Evolutionary conservation across 1,140 invertebrate species (phyloP), one percentile per base, ranked within the genome.

Genomic region (Temnothorax nylanderi): DNA sequence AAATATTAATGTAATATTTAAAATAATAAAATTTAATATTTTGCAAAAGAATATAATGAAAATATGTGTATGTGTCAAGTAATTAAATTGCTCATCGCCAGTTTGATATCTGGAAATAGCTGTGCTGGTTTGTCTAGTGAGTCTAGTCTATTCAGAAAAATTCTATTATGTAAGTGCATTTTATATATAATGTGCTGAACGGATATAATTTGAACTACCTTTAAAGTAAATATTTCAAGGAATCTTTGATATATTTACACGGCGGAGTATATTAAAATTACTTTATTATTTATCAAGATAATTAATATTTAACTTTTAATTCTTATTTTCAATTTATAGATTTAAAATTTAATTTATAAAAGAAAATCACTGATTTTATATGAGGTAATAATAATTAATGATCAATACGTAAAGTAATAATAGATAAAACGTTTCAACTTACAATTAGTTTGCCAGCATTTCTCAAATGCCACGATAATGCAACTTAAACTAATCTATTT

Each of bases 21-120:
- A 58, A 75, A 74, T 74, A 74, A 54, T 72, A 74, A 72, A 51
- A 51, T 72, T 49, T 49, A 11, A 37, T 13, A 34, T 37, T 54
- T 74, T 47, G 2, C 13, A 54, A 56, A 74, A 74, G 11, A 11
- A n/a, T 34, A 37, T 74, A 69, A 49, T 41, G 3, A 21, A 47
- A 71, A 71, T 71, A 26, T 3, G 26, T 26, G 21, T 44, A 26
- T 21, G 26, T 71, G 41, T 8, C 67, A 69, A 49, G 6, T 49
- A 4, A 69, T 69, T 47, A 69, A 69, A 13, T 69, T 69, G 11
- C 11, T 69, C 4, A 37, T 26, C 11, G 18, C 2, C 18, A 69
- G 3, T 54, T 74, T 37, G 41, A 32, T 34, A 4, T 6, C 11
- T 49, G 13, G 13, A 69, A 69, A 26, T 69, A 47, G 0, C 18